Evolutionary conservation across 2,888 invertebrate species (phyloP), one percentile per base, ranked within the genome.

Genomic region (Thumatha senex): DNA sequence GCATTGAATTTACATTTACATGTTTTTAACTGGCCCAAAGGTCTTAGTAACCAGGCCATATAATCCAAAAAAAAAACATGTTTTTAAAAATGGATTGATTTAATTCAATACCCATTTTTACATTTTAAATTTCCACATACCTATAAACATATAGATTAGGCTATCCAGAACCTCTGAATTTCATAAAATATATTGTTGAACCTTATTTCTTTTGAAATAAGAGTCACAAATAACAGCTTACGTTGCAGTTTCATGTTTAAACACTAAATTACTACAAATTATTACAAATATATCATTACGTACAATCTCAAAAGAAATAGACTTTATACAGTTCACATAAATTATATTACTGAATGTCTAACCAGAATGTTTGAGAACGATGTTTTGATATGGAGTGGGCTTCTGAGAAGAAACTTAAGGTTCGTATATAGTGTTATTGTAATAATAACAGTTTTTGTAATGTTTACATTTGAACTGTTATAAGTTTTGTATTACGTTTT

Each of bases 381-480:
- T 81, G 78, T 81, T 82, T 76, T 79, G 79, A 80, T 82, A 82
- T 68, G 67, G 73, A 67, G 67, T 57, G 38, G 51, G 65, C 70
- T 84, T 84, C 84, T 70, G 54, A 77, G 84, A 84, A 84, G 76
- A 76, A 72, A 77, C 78, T 75, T 71, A 73, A 77, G 79, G 81
- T 79, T 76, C 73, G 71, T 78, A 67, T 64, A 74, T 61, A 71
- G 69, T 60, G 73, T 66, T 74, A 65, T 57, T 62, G 64, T 71
- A 76, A 68, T 70, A 82, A 86, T 84, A 85, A 83, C 81, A 83
- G 70, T 82, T 83, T 81, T 82, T 76, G 75, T 74, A 73, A 70
- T 82, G 76, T 86, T 84, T 82, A 82, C 76, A 79, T 63, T 56
- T 48, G 51, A 55, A 64, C 55, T 57, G 57, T 56, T 56, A 54